Conservation (phyloP, 2,113 vertebrate species). For the Coryphaenoides rupestris region DNA sequence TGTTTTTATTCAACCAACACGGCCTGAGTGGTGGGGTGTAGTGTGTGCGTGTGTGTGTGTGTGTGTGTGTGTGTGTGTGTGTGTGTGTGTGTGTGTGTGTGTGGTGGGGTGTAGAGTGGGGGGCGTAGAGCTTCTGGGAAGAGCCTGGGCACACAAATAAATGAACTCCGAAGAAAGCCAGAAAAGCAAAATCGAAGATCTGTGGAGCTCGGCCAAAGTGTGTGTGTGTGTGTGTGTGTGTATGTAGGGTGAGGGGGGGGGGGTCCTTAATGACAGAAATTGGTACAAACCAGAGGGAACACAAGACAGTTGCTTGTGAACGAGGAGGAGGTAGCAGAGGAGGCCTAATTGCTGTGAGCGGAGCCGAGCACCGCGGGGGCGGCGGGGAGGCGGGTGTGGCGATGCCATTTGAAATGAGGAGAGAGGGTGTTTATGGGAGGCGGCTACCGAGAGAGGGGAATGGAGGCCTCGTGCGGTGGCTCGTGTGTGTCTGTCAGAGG, state of each 20-base stretch:
- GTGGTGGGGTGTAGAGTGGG: slow-evolving; percentile 11
- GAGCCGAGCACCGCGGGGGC: too few species aligned
- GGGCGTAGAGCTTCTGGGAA: slow-evolving; percentile 35
- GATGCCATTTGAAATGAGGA: not conserved
- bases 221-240: too few species aligned
- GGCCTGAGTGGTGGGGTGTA: slow-evolving; percentile 3
- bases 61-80: too few species aligned
- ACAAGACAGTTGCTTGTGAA: slow-evolving; percentile 13
- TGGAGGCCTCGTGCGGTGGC: slow-evolving; percentile 3
- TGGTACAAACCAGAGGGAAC: slow-evolving; percentile 13
- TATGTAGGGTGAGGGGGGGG: not conserved
- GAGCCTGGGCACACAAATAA: slow-evolving; percentile 15
- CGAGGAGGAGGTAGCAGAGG: not conserved
- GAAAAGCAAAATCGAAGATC: slow-evolving; percentile 27
- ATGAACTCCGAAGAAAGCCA: slow-evolving; percentile 28
- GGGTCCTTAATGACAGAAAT: slow-evolving; percentile 5
- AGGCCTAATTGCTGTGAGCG: not conserved
- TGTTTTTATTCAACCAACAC: slow-evolving; percentile 3
- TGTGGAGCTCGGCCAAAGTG: not conserved
- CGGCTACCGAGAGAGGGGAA: slow-evolving; percentile 1
- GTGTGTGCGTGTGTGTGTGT: too few species aligned
- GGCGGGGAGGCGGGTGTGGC: too few species aligned
- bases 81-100: too few species aligned
- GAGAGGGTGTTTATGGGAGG: not conserved
- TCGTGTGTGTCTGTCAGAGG: slow-evolving; percentile 22